Base-by-base conservation (phyloP, 2,797 vertebrate species). In the Muscicapa striata region DNA sequence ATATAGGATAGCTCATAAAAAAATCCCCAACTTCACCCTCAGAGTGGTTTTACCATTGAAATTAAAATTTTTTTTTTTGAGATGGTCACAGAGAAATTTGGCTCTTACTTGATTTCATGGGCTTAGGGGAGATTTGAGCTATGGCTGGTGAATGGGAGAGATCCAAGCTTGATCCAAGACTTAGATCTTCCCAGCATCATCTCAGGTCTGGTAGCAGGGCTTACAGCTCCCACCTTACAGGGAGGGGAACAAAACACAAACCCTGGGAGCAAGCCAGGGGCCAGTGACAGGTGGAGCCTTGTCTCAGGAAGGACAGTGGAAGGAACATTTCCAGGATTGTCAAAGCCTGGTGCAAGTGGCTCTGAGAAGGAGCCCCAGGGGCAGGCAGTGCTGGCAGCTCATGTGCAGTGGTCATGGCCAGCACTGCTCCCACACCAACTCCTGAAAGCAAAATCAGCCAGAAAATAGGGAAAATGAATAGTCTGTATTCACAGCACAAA, bases 401-500 rank as follows among this genome's bases (percentile, higher is more conserved):
- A 1, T 5, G 22, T 2, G 2, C 0, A 1, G 23, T 40, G 58
- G 15, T 45, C 1, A 0, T 9, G 6, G 48, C 38, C 1, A 3
- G 51, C 15, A 73, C 29, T 81, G 81, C 30, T 62, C 36, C 51
- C 54, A 52, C 52, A 45, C 51, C 52, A 67, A 9, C 46, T 62
- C 30, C 69, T 61, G 72, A 64, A 81, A 88, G 51, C 46, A 83
- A 74, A 78, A 74, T 10, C 32, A 30, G 9, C 52, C 62, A 89
- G 63, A 68, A 87, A 66, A 64, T 14, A 81, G 30, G 34, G 27
- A 40, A 89, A 93, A 74, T 13, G 9, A 64, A 51, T 52, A 78
- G 46, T 83, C 43, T 85, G 23, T 84, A 81, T 94, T 93, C 87
- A 80, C 36, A 80, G 76, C 76, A 89, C 40, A 81, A 78, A 57